Base-by-base conservation (phyloP, 2,113 vertebrate species). In the Parotia lawesii region DNA sequence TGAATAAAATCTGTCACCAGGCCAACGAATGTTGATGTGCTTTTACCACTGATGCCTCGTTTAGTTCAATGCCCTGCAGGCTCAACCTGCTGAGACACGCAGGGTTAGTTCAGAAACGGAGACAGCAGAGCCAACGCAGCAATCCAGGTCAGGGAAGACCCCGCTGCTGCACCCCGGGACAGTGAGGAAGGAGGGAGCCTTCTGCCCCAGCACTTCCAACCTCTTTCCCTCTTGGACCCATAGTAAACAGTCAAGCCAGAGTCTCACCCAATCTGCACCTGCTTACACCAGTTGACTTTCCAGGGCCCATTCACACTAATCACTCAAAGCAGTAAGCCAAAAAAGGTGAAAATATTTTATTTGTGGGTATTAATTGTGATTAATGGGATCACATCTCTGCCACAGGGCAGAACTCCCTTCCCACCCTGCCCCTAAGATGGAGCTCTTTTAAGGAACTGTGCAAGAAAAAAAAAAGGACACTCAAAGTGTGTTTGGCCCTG, bases 61-160 rank as follows among this genome's bases (percentile, higher is more conserved):
- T 82, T 29, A 51, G 69, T 38, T 54, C 1, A 2, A 5, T 11
- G 69, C 56, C 72, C 81, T 0, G 0, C 42, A 44, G 82, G 69
- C 57, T 44, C 5, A 1, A 5, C 70, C 92, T 48, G 74, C 92
- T 11, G 56, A 58, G 51, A 66, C 1, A 0, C 37, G 45, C 50
- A 19, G 53, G 48, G 33, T n/a, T 19, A 18, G 15, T 4, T 37
- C 21, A 8, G 58, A 77, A 45, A 19, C 71, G 60, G 28, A 54
- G 37, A 13, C 7, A 20, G n/a, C n/a, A 67, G 58, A 50, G 56
- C 33, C 54, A 27, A 13, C 0, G 0, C n/a, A 44, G 37, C 21
- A 4, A 8, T 1, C 17, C 2, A 0, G 28, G 40, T 8, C 35
- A 42, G 81, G 9, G 50, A n/a, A 37, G 20, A 35, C 5, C 20